Base-by-base conservation (phyloP, 2,113 vertebrate species). In the Conger conger region DNA sequence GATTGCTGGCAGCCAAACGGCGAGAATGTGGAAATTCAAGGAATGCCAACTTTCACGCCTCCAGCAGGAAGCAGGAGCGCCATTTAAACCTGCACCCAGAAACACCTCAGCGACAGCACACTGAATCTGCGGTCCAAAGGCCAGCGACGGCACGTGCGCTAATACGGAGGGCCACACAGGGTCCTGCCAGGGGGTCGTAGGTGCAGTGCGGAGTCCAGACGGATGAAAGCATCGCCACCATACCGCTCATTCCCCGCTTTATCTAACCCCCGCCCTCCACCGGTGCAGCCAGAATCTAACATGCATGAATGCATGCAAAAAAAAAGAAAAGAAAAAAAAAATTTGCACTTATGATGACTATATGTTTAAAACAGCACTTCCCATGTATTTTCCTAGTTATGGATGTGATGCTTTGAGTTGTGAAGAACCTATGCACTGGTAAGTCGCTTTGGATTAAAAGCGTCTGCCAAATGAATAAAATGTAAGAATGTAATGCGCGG, bases 21-120 rank as follows among this genome's bases (percentile, higher is more conserved):
- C 35, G 63, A 63, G n/a, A 77, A 53, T 81, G 80, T 8, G 30
- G 68, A 79, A 78, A 79, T 84, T 16, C 63, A 36, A 40, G 79
- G 85, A 79, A 53, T 84, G 87, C 57, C 68, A 73, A 33, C n/a
- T 30, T 33, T 73, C 68, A 73, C 27, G n/a, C 68, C 68, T 73
- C 68, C n/a, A 11, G 3, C 42, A 82, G 40, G 54, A 38, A 57
- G 79, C 54, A 37, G 63, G 38, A 82, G 4, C 45, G 80, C 30
- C 18, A 33, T 27, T 73, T 35, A 68, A 76, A 42, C 68, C 68
- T 33, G 23, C 15, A 36, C 60, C 27, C 36, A 84, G 20, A n/a
- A 73, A 73, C n/a, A 33, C 68, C 68, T 2, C 68, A n/a, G 68
- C 68, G 33, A 73, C 33, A n/a, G 33, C 27, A 73, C 20, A 63